A percentile compares a stretch with the other conserved stretches of the same genome.
These are phyloP conservation scores for Rhorus exstirpatorius DNA, from an alignment of 2,888 invertebrate species.

Conservation along the genomic window DNA sequence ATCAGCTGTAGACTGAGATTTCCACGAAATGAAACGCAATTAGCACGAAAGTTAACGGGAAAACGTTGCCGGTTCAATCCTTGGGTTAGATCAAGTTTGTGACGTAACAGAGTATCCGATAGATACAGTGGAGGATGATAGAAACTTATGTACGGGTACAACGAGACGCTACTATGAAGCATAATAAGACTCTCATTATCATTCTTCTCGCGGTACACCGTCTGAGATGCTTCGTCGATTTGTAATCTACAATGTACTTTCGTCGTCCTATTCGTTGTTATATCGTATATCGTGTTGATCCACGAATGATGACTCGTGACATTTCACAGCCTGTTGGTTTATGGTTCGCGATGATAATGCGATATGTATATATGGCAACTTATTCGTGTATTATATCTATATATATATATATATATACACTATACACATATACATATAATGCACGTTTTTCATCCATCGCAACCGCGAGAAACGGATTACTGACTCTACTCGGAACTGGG, in stretches of 20 bases:
- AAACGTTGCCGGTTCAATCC: constrained; percentile 1
- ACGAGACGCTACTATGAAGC: neutral
- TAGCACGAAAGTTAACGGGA: constrained; percentile 47
- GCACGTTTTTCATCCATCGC: constrained; percentile 64
- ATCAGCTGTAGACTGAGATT: neutral
- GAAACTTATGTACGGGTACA: neutral
- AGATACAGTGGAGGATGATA: constrained; percentile 32
- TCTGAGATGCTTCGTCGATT: constrained; percentile 30
- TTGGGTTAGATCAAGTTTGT: neutral
- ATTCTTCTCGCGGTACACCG: constrained; percentile 40
- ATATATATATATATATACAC: constrained; percentile 9
- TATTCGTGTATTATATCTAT: constrained; percentile 10
- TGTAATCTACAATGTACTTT: constrained; percentile 44
- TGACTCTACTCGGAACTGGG: constrained; percentile 62
- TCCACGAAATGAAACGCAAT: constrained; percentile 46
- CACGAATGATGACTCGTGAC: constrained; percentile 69
- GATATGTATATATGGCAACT: constrained; percentile 21
- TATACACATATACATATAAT: constrained; percentile 17
- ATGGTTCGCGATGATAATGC: constrained; percentile 58
- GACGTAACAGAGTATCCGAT: constrained; percentile 23
- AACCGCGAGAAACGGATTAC: constrained; percentile 68
- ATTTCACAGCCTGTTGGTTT: constrained; percentile 63
- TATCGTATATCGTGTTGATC: constrained; percentile 64
- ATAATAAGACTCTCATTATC: constrained; percentile 45
- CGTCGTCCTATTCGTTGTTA: constrained; percentile 54